These are phyloP conservation scores for Haliclystus octoradiatus DNA, from an alignment of 30 jellyfish, hydroid and myxozoan genomes.

Conservation along the genomic window DNA sequence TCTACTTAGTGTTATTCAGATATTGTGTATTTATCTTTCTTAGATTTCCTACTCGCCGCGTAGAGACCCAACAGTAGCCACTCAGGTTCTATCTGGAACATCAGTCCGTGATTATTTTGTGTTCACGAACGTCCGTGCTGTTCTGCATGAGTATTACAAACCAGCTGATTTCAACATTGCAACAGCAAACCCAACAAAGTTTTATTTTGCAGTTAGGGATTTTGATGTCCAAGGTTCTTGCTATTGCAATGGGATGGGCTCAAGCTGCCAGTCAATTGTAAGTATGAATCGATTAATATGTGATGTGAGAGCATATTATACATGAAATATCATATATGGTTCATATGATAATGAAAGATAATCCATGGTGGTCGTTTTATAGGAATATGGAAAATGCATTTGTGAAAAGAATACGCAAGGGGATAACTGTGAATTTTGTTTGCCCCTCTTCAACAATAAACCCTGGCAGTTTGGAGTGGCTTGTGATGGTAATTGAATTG, in stretches of 20 bases:
- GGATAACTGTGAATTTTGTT: conserved; percentile 67
- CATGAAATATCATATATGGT: no score
- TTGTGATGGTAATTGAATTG: conserved; percentile 45
- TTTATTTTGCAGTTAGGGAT: conserved; percentile 67
- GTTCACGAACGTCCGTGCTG: conserved; percentile 58
- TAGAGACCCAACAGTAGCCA: conserved; percentile 38
- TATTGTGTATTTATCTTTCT: no score
- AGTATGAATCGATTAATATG: no score
- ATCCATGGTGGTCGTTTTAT: background rate
- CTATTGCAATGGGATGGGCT: conserved; percentile 91
- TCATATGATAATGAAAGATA: no score
- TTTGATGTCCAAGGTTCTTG: conserved; percentile 88
- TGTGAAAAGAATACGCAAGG: conserved; percentile 92
- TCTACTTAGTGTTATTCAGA: no score
- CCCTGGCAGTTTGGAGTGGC: conserved; percentile 90
- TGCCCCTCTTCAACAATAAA: conserved; percentile 61
- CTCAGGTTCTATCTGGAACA: conserved; percentile 36
- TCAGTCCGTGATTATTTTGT: conserved; percentile 63
- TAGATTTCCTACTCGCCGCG: conserved; percentile 90
- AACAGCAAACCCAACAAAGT: conserved; percentile 66
- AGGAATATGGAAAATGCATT: conserved; percentile 65
- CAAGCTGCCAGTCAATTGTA: conserved; percentile 55
- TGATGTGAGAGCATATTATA: no score
- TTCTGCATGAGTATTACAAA: conserved; percentile 29
- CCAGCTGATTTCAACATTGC: conserved; percentile 69